Base-by-base conservation (phyloP, 2,888 invertebrate genomes). In the Caenorhabditis sp. region DNA sequence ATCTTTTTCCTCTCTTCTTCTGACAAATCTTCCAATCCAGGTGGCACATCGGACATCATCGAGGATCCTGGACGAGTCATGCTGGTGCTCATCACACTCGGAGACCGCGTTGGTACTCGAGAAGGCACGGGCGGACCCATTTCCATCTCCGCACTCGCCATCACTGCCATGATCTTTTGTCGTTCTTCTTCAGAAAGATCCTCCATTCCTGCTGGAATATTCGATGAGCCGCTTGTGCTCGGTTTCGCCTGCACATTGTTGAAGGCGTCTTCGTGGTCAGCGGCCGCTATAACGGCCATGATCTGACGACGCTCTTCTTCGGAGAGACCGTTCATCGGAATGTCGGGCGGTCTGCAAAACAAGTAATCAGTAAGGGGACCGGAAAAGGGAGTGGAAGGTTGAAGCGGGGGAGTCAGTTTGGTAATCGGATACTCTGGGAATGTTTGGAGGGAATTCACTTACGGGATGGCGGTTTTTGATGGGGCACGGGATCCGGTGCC, bases 211-310 rank as follows among this genome's bases (percentile, higher is more conserved):
- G 87, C 83, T 39, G 86, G 86, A 37, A 86, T 70, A 59, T 56
- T 63, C 24, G 72, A 56, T 63, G 62, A 48, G 35, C 45, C 45
- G 32, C 45, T 71, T 50, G 56, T 63, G 43, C 61, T 46, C 35
- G 52, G 70, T 22, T 45, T 65, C 32, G 9, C 9, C 20, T 24
- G 41, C 15, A 43, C 53, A 61, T 71, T 61, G 37, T 71, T 71
- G 45, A 71, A 45, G 27, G 70, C 55, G 11, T 56, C 58, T 50
- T 81, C 78, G 81, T 90, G 84, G 79, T 92, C 91, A 45, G 92
- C 92, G 84, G 92, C 90, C 48, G 91, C 91, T 91, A 93, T 92
- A n/a, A 93, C 92, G 73, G 91, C 91, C 81, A 91, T 91, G 65
- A 93, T 93, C 88, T 92, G 91, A 68, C 91, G 90, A 59, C 92